These are phyloP conservation scores for Aramus guarauna DNA, from an alignment of 2,113 vertebrate species.

Conservation along the genomic window DNA sequence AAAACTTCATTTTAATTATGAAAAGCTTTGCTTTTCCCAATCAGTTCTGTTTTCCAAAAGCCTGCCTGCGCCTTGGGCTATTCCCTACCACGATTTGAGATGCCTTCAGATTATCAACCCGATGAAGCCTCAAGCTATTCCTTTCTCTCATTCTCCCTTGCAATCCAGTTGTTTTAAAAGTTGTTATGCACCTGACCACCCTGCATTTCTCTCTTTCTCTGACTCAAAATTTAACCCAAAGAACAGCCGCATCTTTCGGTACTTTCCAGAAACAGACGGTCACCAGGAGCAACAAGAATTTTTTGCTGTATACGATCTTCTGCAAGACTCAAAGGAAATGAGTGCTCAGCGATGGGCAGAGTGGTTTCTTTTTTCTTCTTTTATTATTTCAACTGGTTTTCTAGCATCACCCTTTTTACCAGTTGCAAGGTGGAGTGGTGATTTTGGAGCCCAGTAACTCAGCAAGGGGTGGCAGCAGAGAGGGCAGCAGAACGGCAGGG, in stretches of 20 bases:
- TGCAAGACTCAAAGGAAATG: neutral
- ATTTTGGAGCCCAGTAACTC: neutral
- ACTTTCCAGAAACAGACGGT: neutral
- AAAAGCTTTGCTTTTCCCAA: neutral
- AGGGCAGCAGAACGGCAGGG: neutral
- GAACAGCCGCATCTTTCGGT: neutral
- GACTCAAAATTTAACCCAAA: neutral
- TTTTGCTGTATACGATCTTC: neutral
- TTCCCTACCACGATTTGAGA: neutral
- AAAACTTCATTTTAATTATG: neutral
- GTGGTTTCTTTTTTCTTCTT: neutral
- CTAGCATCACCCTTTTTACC: neutral
- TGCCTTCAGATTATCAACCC: neutral
- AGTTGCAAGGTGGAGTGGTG: neutral
- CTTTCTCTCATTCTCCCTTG: neutral
- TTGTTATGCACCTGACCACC: neutral
- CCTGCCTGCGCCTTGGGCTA: neutral
- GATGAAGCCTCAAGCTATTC: neutral
- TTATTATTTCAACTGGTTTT: neutral
- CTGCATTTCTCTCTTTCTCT: neutral
- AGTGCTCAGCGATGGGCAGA: neutral
- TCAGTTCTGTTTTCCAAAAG: neutral
- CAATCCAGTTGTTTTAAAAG: neutral
- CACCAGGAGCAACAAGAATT: neutral
- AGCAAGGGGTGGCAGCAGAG: neutral